Base-by-base conservation (phyloP, 2,113 vertebrate genomes). In the Chaetorhynchus papuensis region DNA sequence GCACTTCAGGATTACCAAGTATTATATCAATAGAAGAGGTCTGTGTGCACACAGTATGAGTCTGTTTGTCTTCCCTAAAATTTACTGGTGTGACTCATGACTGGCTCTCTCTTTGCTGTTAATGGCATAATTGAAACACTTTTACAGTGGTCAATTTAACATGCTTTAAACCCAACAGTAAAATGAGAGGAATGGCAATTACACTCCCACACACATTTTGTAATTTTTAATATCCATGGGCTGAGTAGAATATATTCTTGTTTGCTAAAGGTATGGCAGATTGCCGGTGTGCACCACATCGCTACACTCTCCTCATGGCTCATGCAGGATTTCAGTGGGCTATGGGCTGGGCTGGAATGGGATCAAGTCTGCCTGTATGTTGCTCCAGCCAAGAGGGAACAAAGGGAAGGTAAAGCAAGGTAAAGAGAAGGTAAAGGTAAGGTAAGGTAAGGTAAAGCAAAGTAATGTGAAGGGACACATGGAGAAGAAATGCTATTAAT, bases 51-150 rank as follows among this genome's bases (percentile, higher is more conserved):
- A 93, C 95, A 85, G 74, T 45, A 56, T 65, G 89, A 96, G 45
- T 93, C 80, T 92, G 86, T 94, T 91, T 92, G 91, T 79, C 93
- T 95, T 96, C 91, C 83, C 94, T 94, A 91, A 93, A 91, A 97
- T 95, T 94, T 95, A 82, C 61, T 76, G 49, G 9, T 45, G 80
- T 96, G 93, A 94, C 72, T 96, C 94, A 95, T 31, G 65, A 66
- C 65, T 95, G 89, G 65, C 52, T 95, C 93, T 82, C 87, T 82
- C 75, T 66, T 47, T 57, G 65, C 80, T 4, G 3, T 64, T 96
- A 95, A 84, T 68, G 70, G 61, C 84, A 89, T 95, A 89, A 97
- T 94, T 93, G 83, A 94, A 94, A 87, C 69, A 93, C 59, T 75
- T 91, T 72, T 72, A 72, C 68, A 72, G 77, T 96, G 95, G 94